Conservation (phyloP, 1,140 invertebrate genomes). For the Caerostris darwini region DNA sequence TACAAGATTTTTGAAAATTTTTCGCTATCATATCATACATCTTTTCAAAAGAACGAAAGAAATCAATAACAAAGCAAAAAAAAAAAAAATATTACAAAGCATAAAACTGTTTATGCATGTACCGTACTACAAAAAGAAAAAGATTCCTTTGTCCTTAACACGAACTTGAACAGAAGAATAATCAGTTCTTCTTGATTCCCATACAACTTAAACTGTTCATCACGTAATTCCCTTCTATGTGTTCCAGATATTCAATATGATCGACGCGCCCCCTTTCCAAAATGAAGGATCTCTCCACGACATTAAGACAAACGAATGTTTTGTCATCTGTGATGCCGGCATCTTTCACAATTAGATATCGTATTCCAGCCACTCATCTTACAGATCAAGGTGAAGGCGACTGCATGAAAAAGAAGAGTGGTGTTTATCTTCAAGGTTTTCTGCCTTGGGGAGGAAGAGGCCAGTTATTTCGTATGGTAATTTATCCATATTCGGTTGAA, state of each 20-base stretch:
- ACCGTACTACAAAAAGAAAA: neutral
- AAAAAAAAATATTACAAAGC: no score
- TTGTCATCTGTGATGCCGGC: neutral
- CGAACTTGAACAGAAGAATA: neutral
- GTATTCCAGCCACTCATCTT: neutral
- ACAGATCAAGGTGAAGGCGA: slow-evolving; percentile 28
- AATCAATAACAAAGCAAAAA: no score
- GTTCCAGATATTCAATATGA: neutral
- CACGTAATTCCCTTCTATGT: neutral
- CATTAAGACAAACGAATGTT: neutral
- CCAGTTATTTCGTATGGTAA: slow-evolving; percentile 30
- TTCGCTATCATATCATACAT: no score
- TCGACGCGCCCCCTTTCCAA: neutral
- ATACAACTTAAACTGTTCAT: neutral
- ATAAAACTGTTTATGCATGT: no score
- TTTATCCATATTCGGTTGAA: neutral
- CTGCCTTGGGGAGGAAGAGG: neutral
- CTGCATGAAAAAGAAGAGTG: neutral
- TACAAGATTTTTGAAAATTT: no score
- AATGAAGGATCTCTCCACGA: neutral
- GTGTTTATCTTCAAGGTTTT: neutral
- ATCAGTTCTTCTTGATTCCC: neutral
- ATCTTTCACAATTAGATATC: neutral
- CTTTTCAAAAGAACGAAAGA: no score
- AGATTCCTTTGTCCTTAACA: neutral